phyloP scores from a whole-genome alignment of 2,113 vertebrate species.

The Hyperopisus bebe region DNA sequence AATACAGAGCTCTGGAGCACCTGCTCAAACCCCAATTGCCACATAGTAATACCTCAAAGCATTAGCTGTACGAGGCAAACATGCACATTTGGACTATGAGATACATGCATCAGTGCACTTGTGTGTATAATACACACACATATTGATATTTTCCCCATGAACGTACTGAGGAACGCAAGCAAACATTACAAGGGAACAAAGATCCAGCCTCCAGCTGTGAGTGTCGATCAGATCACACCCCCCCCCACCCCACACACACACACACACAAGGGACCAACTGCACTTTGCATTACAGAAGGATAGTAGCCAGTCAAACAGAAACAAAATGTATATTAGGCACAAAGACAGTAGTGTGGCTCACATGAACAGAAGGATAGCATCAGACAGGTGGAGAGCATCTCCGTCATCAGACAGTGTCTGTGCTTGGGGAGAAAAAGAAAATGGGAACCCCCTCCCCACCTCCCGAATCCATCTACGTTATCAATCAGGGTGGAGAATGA shows the following conservation, averaged over 20 bases:
- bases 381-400: not conserved
- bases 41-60: not conserved
- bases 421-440: not conserved
- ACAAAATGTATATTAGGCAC: not conserved
- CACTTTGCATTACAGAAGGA: not conserved
- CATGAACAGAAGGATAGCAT: not conserved
- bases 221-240: not conserved
- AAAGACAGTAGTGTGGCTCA: not conserved
- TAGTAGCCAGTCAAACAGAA: not conserved
- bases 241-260: too few relatives aligned
- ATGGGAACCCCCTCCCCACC: not conserved
- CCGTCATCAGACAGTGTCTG: not conserved
- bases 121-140: not conserved
- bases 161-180: not conserved
- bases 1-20: not conserved
- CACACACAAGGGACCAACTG: not conserved
- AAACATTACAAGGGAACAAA: not conserved
- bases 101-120: not conserved
- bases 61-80: not conserved
- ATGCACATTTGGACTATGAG: not conserved
- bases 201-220: not conserved
- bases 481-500: not conserved
- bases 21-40: not conserved
- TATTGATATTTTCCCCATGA: not conserved
- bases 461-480: not conserved